Percentiles rank a stretch among this genome's conserved stretches.
These are phyloP conservation scores for Cetonia aurata DNA, from an alignment of 2,888 invertebrate species.

Conservation along the genomic window DNA sequence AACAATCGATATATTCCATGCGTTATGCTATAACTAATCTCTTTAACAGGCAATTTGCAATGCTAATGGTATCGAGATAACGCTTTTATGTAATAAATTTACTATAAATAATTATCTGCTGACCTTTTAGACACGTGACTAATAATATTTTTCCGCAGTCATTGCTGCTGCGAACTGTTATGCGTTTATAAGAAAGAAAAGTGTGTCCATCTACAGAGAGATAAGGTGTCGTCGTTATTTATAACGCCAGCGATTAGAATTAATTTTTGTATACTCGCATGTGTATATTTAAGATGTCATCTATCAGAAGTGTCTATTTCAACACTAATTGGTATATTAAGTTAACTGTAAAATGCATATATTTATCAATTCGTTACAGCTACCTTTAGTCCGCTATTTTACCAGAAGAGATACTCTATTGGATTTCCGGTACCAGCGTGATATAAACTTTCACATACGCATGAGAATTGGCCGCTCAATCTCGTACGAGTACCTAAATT, in stretches of 20 bases:
- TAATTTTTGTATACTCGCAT: constrained; percentile 22
- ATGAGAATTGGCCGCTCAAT: no score
- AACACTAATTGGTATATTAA: constrained; percentile 12
- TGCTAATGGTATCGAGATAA: constrained; percentile 38
- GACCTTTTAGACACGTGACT: constrained; percentile 45
- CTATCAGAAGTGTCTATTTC: constrained; percentile 22
- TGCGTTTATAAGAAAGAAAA: constrained; percentile 15
- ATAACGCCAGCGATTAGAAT: constrained; percentile 17
- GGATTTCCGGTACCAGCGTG: not conserved
- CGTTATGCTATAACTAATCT: constrained; percentile 36
- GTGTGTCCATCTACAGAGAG: constrained; percentile 6
- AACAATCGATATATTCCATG: constrained; percentile 30
- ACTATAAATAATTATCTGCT: constrained; percentile 42
- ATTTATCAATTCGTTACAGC: constrained; percentile 9
- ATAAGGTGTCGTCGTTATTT: constrained; percentile 29
- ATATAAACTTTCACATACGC: constrained; percentile 1
- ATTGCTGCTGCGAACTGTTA: constrained; percentile 7
- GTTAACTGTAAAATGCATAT: constrained; percentile 28
- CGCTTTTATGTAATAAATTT: constrained; percentile 40
- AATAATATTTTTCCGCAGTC: constrained; percentile 23
- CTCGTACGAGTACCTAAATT: no score
- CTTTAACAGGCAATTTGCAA: constrained; percentile 38
- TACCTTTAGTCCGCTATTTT: constrained; percentile 3
- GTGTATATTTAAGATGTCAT: constrained; percentile 7
- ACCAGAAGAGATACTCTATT: constrained; percentile 4